Base-by-base conservation (phyloP, 2,113 vertebrate species). In the Corythoichthys intestinalis region DNA sequence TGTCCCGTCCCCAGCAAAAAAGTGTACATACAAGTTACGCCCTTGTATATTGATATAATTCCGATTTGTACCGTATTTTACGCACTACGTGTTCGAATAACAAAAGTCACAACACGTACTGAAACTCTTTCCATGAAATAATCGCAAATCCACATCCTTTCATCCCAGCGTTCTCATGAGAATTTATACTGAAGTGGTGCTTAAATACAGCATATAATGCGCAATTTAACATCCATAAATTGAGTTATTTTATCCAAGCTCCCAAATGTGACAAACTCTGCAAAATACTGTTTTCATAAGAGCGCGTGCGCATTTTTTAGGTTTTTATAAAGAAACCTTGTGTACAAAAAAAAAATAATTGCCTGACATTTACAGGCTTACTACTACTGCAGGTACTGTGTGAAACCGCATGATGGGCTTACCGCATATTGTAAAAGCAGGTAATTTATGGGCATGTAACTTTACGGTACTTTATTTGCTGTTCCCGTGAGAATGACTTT, bases 361-460 rank as follows among this genome's bases (percentile, higher is more conserved):
- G 13, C 13, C 13, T 49, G 48, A 49, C 48, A 49, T 49, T 12
- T 3, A 49, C 13, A 14, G 48, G 48, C 13, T 4, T 49, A 49
- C 13, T 49, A 4, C 13, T 49, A 49, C 1, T 14, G 48, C 13
- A 14, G 48, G 48, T 14, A 49, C 4, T 49, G 48, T 17, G 48
- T 49, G 48, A 49, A 49, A 49, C 48, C 11, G 48, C 48, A 2
- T 13, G 48, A 49, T 54, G n/a, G 52, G n/a, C 7, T 28, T 28
- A 28, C 20, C n/a, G 2, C n/a, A 20, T 20, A 65, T 64, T 66
- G 69, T 81, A 77, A 83, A 88, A 80, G 34, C 28, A 44, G 66
- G 20, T 70, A 64, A 81, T 82, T 82, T 82, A 85, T 39, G 4
- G 74, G 82, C n/a, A 70, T 49, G 78, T 80, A 84, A 81, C 79